These are phyloP conservation scores for Coelogynopora nodosa DNA, from an alignment of 2,888 invertebrate genomes.

Conservation along the genomic window DNA sequence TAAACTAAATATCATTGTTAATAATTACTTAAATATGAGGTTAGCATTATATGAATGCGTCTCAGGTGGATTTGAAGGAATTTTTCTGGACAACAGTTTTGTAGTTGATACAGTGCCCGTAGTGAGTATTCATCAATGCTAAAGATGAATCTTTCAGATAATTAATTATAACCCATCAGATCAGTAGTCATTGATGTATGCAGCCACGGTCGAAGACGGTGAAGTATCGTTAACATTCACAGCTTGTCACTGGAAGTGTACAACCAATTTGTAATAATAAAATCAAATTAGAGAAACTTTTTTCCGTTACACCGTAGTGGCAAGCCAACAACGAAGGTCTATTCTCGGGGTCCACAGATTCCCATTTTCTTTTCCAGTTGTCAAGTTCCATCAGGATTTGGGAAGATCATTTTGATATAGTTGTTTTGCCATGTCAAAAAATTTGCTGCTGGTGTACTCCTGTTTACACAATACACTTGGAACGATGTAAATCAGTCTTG, in stretches of 20 bases:
- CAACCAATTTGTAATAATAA: constrained; percentile 11
- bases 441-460: background rate
- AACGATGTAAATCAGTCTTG: constrained; percentile 10
- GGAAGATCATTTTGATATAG: background rate
- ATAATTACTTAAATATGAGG: constrained; percentile 8
- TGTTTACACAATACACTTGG: constrained; percentile 23
- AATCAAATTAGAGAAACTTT: constrained; percentile 13
- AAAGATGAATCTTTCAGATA: no score
- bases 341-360: constrained; percentile 2
- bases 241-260: constrained; percentile 31
- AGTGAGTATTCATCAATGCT: constrained; percentile 28
- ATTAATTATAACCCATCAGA: no score
- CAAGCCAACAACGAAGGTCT: background rate
- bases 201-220: background rate
- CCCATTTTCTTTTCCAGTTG: constrained; percentile 21
- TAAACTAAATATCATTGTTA: background rate
- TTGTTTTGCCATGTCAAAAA: background rate
- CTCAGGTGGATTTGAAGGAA: constrained; percentile 11
- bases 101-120: background rate
- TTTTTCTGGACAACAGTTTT: constrained; percentile 22
- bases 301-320: background rate
- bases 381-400: background rate
- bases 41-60: constrained; percentile 6
- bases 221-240: background rate
- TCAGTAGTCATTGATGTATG: background rate